Conservation (phyloP, 2,113 vertebrate species). For the Emydura subglobosa region DNA sequence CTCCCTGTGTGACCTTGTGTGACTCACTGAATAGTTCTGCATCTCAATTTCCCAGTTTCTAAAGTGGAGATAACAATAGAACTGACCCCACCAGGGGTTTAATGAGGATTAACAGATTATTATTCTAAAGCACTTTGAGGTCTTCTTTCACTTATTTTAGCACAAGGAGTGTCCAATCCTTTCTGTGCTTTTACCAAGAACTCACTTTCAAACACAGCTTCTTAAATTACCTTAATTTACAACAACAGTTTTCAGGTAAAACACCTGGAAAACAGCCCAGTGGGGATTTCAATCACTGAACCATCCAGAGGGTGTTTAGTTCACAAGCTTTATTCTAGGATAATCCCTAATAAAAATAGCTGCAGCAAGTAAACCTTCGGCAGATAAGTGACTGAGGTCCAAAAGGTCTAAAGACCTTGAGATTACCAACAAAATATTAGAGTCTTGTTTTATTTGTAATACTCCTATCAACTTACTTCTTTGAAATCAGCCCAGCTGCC, state of each 20-base stretch:
- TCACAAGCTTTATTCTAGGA: background rate
- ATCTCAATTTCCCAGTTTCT: background rate
- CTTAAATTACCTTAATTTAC: background rate
- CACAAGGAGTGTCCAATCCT: background rate
- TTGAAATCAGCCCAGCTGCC: background rate
- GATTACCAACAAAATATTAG: background rate
- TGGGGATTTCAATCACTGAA: background rate
- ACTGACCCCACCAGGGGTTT: background rate
- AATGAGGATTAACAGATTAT: background rate
- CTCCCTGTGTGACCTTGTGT: background rate
- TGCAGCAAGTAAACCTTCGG: background rate
- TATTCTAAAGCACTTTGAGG: background rate
- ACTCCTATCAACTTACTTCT: background rate
- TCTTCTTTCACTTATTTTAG: accelerated
- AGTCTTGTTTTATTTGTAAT: background rate
- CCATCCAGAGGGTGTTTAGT: background rate
- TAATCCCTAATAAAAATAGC: background rate
- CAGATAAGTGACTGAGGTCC: background rate
- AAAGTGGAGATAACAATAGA: background rate
- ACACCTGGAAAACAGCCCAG: background rate
- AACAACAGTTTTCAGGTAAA: constrained; percentile 13
- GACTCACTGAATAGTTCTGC: background rate
- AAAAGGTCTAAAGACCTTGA: background rate
- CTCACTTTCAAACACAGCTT: background rate
- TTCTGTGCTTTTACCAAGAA: background rate